phyloP scores from a whole-genome alignment of 2,888 invertebrate genomes.

The Pasiphila rectangulata region DNA sequence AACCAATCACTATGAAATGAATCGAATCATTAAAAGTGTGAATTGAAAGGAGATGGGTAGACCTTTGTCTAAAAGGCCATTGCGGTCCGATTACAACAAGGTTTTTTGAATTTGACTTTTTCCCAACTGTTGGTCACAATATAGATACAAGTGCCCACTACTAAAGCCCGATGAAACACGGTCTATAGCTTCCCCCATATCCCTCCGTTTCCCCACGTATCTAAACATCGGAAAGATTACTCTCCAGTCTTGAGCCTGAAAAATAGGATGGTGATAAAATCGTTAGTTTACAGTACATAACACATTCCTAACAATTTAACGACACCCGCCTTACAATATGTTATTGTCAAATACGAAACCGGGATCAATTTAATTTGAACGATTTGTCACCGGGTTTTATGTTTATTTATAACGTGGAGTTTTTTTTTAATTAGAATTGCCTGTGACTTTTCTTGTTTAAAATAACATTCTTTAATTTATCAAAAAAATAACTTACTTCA shows the following conservation, averaged over 20 bases:
- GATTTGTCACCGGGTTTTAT: constrained; percentile 57
- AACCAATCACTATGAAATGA: too few relatives aligned
- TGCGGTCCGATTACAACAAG: too few relatives aligned
- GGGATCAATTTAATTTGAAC: constrained; percentile 62
- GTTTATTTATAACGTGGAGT: constrained; percentile 45
- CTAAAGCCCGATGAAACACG: too few relatives aligned
- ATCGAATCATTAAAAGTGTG: too few relatives aligned
- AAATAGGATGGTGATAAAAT: constrained; percentile 43
- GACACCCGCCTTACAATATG: constrained; percentile 53
- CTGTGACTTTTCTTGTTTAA: not conserved
- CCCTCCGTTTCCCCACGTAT: constrained; percentile 13
- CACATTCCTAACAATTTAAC: constrained; percentile 59
- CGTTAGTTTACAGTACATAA: constrained; percentile 41
- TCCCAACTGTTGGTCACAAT: too few relatives aligned
- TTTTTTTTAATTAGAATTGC: not conserved
- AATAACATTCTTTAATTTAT: not conserved
- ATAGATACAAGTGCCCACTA: too few relatives aligned
- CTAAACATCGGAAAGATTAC: constrained; percentile 33
- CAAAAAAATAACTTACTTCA: not conserved
- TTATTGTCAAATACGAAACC: constrained; percentile 69
- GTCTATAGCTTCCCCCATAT: not conserved
- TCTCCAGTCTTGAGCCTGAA: constrained; percentile 38
- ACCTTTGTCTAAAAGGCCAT: too few relatives aligned
- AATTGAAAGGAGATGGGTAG: too few relatives aligned
- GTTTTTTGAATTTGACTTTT: too few relatives aligned